Conservation (phyloP, 2,888 invertebrate genomes). For the Apamea monoglypha region DNA sequence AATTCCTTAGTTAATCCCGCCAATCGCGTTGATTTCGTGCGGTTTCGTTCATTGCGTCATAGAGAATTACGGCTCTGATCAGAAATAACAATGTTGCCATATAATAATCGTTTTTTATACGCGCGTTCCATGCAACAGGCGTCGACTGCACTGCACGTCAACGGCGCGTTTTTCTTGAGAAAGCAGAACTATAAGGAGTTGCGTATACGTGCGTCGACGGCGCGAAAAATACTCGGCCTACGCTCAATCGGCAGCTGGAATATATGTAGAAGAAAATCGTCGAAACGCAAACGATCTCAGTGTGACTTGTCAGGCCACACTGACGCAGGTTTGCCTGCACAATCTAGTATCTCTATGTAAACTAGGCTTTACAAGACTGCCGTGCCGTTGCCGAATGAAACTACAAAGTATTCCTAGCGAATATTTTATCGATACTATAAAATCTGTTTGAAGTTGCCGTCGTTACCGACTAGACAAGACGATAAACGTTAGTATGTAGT, state of each 20-base stretch:
- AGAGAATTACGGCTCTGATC: no score
- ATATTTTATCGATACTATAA: constrained; percentile 8
- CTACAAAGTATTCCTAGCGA: background rate
- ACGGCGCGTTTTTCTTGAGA: no score
- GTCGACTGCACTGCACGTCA: no score
- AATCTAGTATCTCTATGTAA: background rate
- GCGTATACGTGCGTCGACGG: background rate
- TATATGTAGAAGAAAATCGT: background rate
- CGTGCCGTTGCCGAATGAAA: background rate
- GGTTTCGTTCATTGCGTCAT: no score
- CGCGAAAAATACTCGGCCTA: background rate
- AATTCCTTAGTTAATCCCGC: no score
- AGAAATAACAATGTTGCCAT: no score
- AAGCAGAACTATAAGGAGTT: no score
- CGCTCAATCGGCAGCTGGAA: background rate
- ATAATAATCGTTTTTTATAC: no score
- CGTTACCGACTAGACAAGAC: background rate
- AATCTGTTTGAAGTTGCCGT: constrained; percentile 28
- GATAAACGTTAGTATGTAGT: background rate
- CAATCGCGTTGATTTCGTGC: no score
- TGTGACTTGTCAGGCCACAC: background rate
- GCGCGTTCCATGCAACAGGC: no score
- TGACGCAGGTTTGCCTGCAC: background rate
- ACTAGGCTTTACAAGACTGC: background rate
- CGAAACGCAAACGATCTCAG: background rate